Evolutionary conservation across 1,140 invertebrate species (phyloP), one percentile per base, ranked within the genome.

Genomic region (Pemphigus obesinymphae): DNA sequence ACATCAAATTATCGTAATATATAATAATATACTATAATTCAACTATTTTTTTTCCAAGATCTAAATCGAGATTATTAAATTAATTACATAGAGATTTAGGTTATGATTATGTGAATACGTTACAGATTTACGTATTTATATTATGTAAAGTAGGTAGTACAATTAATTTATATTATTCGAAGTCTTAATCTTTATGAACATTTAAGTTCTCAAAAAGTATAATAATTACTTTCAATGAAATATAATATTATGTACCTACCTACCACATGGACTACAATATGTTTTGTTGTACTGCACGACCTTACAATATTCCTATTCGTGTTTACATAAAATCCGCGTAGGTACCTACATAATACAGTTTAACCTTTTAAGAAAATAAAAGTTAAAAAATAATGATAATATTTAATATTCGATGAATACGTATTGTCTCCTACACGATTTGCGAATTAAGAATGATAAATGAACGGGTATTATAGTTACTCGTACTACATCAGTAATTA

Each of bases 221-320:
- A 2, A n/a, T n/a, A n/a, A 61, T 61, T 61, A 31, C 29, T 31
- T 5, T 17, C 26, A 61, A 61, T 61, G 6, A 61, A 61, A 29
- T 61, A 61, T 31, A 31, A n/a, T n/a, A n/a, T n/a, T n/a, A n/a
- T n/a, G n/a, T n/a, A n/a, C n/a, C n/a, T 6, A 61, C 15, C 15
- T 4, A 13, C 3, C 2, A 31, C 58, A 61, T 61, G 58, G 58
- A 17, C 29, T n/a, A 61, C 29, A 15, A 13, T 61, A 61, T 61
- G 17, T 17, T n/a, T 31, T 61, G 15, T 61, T 66, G 31, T 34
- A 61, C 29, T n/a, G 13, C 15, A 11, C 31, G 61, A 31, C 61
- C 61, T 66, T 66, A 66, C 26, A 61, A 61, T 61, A 61, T 31
- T 37, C 20, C 61, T 66, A 66, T 66, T 66, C 31, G 26, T 66